These are phyloP conservation scores for Acropternis orthonyx DNA, from an alignment of 2,797 vertebrate genomes.

Conservation along the genomic window DNA sequence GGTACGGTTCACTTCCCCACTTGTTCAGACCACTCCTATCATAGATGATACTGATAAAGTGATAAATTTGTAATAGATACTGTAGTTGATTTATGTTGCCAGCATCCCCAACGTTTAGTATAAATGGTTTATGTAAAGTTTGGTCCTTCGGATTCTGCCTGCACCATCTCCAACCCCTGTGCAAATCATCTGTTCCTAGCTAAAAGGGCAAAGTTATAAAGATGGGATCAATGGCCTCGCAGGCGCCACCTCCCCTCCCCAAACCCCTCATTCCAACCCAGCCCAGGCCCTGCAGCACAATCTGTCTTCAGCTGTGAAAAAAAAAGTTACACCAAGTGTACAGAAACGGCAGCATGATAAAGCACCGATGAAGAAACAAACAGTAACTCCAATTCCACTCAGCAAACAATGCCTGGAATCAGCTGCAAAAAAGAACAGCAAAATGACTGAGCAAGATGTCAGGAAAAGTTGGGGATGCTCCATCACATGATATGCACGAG, in stretches of 20 bases:
- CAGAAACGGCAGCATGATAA: constrained; percentile 23
- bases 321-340: neutral
- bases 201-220: constrained; percentile 82
- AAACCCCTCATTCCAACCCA: constrained; percentile 38
- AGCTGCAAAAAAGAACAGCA: constrained; percentile 18
- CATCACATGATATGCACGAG: neutral
- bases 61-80: constrained; percentile 78
- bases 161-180: constrained; percentile 40
- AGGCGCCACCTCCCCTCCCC: constrained; percentile 52
- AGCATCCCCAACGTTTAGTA: constrained; percentile 75
- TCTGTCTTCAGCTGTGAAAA: neutral
- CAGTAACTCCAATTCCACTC: constrained; percentile 10
- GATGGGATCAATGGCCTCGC: constrained; percentile 77
- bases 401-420: constrained; percentile 44
- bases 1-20: constrained; percentile 84
- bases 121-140: constrained; percentile 85
- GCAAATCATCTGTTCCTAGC: constrained; percentile 75
- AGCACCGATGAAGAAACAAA: constrained; percentile 50
- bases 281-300: neutral
- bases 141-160: constrained; percentile 77
- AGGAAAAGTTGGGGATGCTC: constrained; percentile 44
- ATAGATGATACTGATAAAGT: constrained; percentile 69
- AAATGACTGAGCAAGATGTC: neutral
- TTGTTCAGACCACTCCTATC: constrained; percentile 81
- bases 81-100: constrained; percentile 81